Evolutionary conservation across 2,797 vertebrate genomes (phyloP).

Genomic region (Sebastes variabilis): DNA sequence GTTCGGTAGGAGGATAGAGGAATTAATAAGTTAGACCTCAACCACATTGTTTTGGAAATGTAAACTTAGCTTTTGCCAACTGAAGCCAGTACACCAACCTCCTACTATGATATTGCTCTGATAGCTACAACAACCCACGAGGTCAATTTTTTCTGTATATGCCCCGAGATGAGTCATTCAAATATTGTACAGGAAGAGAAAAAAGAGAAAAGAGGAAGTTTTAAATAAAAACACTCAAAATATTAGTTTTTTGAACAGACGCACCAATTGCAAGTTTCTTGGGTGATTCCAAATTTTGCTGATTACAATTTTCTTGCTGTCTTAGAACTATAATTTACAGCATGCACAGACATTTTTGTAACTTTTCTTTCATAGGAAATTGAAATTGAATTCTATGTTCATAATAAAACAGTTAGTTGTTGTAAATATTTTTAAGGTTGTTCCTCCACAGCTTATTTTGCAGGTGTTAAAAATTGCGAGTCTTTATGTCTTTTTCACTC

Average conservation of each 20-base stretch:
- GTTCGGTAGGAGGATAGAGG: not conserved
- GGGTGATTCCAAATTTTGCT: too few relatives aligned
- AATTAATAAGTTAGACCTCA: not conserved
- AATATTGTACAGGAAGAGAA: not conserved
- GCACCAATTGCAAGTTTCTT: too few relatives aligned
- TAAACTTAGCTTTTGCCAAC: not conserved
- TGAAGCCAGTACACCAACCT: not conserved
- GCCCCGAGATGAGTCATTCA: not conserved
- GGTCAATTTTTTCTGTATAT: not conserved
- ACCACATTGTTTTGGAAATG: not conserved
- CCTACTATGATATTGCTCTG: not conserved
- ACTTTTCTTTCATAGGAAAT: not conserved
- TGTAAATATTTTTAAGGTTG: too few relatives aligned
- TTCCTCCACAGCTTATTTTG: not conserved
- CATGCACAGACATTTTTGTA: not conserved
- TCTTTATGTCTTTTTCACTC: too few relatives aligned
- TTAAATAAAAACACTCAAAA: not conserved
- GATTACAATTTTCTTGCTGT: too few relatives aligned
- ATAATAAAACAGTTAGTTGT: too few relatives aligned
- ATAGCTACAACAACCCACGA: not conserved
- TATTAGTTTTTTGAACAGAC: too few relatives aligned
- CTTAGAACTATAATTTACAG: not conserved
- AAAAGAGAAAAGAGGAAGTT: not conserved
- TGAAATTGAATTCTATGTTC: not conserved
- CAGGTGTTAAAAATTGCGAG: not conserved